Percentiles rank a stretch among this genome's conserved stretches.
Evolutionary conservation across 2,797 vertebrate species (phyloP).

Genomic region (Pipistrellus pygmaeus): DNA sequence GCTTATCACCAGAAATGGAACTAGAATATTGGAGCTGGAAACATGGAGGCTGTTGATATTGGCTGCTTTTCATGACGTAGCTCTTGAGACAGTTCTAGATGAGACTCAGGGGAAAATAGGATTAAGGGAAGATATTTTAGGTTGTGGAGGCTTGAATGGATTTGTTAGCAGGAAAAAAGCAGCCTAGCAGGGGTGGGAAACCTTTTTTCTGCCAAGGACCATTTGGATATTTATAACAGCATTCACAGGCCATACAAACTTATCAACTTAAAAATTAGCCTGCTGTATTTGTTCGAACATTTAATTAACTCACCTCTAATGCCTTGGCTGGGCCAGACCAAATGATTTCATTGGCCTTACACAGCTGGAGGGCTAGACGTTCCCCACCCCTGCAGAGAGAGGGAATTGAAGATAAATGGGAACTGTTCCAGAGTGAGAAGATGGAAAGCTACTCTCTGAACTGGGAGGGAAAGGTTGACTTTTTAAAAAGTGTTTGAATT

Average conservation of each 20-base stretch:
- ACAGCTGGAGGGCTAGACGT: no score
- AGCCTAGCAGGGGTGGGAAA: neutral
- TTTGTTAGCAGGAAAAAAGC: neutral
- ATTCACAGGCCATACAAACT: no score
- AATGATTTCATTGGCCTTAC: no score
- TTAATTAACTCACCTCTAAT: no score
- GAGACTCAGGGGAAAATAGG: neutral
- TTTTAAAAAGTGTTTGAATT: neutral
- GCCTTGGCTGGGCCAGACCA: no score
- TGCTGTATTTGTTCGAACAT: no score
- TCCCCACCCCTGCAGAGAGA: neutral
- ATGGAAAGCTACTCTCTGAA: neutral
- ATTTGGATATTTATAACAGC: no score
- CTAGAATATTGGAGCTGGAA: neutral
- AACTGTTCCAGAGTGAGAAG: neutral
- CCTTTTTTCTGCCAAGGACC: no score
- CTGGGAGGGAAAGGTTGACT: neutral
- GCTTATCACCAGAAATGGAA: neutral
- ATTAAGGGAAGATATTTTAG: constrained; percentile 7
- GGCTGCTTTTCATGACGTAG: constrained; percentile 20
- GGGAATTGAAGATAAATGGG: neutral
- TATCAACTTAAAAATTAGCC: no score
- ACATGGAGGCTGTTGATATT: neutral
- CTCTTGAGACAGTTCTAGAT: neutral
- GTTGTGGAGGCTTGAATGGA: neutral